Evolutionary conservation across 2,888 invertebrate genomes (phyloP), one percentile per base, ranked within the genome.

Genomic region (Deilephila porcellus): DNA sequence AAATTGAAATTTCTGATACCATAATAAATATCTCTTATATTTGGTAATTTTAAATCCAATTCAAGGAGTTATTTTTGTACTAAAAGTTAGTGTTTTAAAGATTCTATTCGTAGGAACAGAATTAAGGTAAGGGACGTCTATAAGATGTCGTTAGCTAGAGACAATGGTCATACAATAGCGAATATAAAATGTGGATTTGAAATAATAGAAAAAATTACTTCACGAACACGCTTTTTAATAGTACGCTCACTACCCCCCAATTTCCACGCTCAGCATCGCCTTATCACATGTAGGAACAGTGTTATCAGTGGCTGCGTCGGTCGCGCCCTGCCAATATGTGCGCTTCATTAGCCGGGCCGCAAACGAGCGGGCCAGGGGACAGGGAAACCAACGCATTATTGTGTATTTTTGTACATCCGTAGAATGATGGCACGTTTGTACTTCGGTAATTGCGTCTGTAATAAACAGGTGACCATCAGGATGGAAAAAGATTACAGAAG

Each of bases 281-380:
- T 56, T 19, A n/a, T 56, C 56, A 56, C 77, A 77, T 88, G 84
- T 63, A 86, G 79, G 0, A 19, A 0, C 3, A 3, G 29, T 4
- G 59, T 76, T 17, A 75, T 82, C 85, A n/a, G 0, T 60, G 79
- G 6, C 17, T 62, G 80, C 81, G 85, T 84, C 77, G 84, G 89
- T 89, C 89, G 88, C 90, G 86, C 90, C 90, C 90, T 87, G 90
- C 88, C 92, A 91, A 92, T 93, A 93, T 88, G 86, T 85, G 83
- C 81, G 88, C 87, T 93, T 94, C 93, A 93, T 94, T 94, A 94
- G 93, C 85, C 79, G 79, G 81, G 85, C 84, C 86, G 82, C 87
- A 90, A 92, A 92, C 90, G 90, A 90, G 82, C 79, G 82, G 86
- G 84, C 81, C 87, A 83, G 83, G 88, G 90, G 90, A 90, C 90